Evolutionary conservation across 2,797 vertebrate species (phyloP).

Genomic region (Eulemur coronatus): DNA sequence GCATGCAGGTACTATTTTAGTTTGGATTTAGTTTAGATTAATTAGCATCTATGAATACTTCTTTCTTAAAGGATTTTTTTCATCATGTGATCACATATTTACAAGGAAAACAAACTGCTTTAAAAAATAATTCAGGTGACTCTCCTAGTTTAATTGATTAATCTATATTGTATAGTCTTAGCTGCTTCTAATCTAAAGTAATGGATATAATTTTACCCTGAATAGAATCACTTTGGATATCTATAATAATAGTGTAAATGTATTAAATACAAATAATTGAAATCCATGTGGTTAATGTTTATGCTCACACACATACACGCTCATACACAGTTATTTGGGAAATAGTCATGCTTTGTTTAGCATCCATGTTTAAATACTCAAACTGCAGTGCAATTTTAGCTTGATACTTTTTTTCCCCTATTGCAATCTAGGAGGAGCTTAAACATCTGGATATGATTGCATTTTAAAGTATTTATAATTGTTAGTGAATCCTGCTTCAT

Average conservation of each 20-base stretch:
- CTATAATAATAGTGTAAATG: neutral
- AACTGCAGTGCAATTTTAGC: neutral
- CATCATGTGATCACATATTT: neutral
- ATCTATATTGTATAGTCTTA: neutral
- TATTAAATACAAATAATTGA: neutral
- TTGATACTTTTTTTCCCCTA: neutral
- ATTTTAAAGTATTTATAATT: conserved; percentile 41
- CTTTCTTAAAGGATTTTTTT: neutral
- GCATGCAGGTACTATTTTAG: neutral
- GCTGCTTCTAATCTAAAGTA: conserved; percentile 34
- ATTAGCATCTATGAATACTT: neutral
- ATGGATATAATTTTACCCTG: neutral
- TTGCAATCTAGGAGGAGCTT: neutral
- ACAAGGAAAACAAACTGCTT: neutral
- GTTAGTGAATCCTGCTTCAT: neutral
- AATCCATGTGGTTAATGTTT: neutral
- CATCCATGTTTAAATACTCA: neutral
- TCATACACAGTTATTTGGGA: neutral
- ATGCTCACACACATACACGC: neutral
- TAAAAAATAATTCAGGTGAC: neutral
- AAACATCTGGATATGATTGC: neutral
- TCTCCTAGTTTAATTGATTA: conserved; percentile 26
- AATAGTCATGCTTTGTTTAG: neutral
- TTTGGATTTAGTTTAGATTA: neutral
- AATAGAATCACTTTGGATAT: neutral